A percentile compares a stretch with the other conserved stretches of the same genome.
These are phyloP conservation scores for Squalus acanthias DNA, from an alignment of 2,797 vertebrate species.

Conservation along the genomic window DNA sequence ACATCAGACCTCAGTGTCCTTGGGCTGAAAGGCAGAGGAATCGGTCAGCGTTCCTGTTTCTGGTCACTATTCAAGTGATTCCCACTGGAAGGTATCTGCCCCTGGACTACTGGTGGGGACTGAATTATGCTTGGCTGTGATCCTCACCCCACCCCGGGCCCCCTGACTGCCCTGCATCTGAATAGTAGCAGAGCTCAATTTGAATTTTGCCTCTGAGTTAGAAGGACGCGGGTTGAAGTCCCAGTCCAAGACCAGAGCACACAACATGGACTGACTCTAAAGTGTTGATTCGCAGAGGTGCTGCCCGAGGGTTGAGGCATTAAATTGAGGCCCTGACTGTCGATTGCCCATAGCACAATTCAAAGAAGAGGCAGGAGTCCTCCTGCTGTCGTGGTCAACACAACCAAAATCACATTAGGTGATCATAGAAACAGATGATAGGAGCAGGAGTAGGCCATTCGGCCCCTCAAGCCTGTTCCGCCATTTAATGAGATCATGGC, in stretches of 20 bases:
- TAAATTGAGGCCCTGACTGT: background rate
- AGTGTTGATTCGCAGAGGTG: background rate
- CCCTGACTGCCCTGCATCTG: too few relatives aligned
- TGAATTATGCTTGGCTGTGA: background rate
- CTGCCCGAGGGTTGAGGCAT: background rate
- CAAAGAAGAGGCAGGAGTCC: background rate
- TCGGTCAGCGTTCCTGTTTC: background rate
- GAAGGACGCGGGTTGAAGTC: background rate
- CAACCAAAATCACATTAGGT: too few relatives aligned
- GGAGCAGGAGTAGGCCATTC: too few relatives aligned
- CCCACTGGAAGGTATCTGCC: too few relatives aligned
- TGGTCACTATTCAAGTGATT: background rate
- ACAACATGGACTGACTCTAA: background rate
- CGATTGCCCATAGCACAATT: background rate
- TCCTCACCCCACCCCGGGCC: background rate
- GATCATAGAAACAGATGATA: too few relatives aligned
- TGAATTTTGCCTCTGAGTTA: background rate
- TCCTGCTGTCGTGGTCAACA: background rate
- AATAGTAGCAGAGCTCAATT: background rate
- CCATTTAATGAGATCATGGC: too few relatives aligned
- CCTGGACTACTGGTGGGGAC: too few relatives aligned
- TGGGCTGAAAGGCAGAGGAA: background rate
- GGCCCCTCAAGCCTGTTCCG: too few relatives aligned
- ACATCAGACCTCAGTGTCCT: background rate
- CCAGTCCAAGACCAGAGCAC: background rate